Conservation (phyloP, 2,888 invertebrate genomes). For the Timandra comae region DNA sequence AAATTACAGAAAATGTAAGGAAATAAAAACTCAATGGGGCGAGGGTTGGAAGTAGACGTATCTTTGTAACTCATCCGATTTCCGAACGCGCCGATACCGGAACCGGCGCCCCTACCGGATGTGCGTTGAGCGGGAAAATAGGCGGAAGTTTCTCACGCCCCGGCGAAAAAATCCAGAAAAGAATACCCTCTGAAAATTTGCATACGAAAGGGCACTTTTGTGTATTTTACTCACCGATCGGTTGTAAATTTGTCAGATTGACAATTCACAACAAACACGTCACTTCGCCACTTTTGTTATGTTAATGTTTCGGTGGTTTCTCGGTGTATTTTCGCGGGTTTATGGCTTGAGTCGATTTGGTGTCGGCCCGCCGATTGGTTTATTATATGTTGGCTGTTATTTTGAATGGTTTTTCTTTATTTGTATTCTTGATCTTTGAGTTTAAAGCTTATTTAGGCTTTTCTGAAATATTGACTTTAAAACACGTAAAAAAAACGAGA, state of each 20-base stretch:
- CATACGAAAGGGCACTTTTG: slow-evolving; percentile 71
- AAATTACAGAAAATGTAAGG: slow-evolving; percentile 54
- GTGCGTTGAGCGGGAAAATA: slow-evolving; percentile 73
- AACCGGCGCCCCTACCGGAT: slow-evolving; percentile 57
- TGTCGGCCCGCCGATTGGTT: slow-evolving; percentile 20
- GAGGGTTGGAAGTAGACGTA: slow-evolving; percentile 49
- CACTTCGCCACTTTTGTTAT: slow-evolving; percentile 67
- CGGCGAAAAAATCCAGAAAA: slow-evolving; percentile 57
- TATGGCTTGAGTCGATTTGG: slow-evolving; percentile 19
- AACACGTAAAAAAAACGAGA: slow-evolving; percentile 18
- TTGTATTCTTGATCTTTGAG: too few species aligned
- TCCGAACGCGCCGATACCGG: slow-evolving; percentile 61
- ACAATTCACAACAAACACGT: slow-evolving; percentile 61
- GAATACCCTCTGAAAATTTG: slow-evolving; percentile 66
- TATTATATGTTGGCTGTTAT: too few species aligned
- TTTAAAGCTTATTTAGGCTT: too few species aligned
- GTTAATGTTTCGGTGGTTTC: slow-evolving; percentile 54
- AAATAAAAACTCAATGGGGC: slow-evolving; percentile 48
- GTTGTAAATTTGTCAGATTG: slow-evolving; percentile 73
- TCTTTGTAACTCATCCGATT: slow-evolving; percentile 60
- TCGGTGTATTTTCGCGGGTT: slow-evolving; percentile 31
- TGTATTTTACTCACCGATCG: slow-evolving; percentile 60
- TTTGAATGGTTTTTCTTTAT: too few species aligned
- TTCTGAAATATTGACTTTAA: slow-evolving; percentile 16
- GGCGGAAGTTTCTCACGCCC: slow-evolving; percentile 65